Percentiles rank a stretch among this genome's conserved stretches.
phyloP scores from a whole-genome alignment of 2,797 vertebrate genomes.

The Sebastes elongatus region DNA sequence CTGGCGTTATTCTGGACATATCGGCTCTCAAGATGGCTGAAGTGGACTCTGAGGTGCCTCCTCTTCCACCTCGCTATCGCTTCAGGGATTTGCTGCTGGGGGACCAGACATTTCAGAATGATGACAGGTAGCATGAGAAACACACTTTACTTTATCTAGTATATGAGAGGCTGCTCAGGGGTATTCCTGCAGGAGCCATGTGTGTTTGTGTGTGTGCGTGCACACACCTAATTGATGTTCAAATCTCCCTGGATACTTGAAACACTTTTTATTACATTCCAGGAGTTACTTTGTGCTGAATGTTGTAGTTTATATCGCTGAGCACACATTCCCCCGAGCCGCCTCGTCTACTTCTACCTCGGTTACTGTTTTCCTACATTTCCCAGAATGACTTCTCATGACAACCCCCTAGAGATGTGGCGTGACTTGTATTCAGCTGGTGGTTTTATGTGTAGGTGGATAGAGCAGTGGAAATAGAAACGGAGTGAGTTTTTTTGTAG shows the following conservation, averaged over 20 bases:
- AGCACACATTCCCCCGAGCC: neutral
- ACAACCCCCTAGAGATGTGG: conserved; percentile 2
- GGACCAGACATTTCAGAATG: conserved; percentile 93
- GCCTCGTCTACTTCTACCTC: conserved; percentile 1
- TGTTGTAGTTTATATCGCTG: neutral
- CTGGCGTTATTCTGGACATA: conserved; percentile 88
- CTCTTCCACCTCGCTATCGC: conserved; percentile 93
- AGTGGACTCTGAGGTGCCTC: conserved; percentile 91
- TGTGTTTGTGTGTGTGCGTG: neutral
- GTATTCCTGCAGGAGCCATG: neutral
- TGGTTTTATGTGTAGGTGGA: conserved; percentile 20
- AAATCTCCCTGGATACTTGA: neutral
- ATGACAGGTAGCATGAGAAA: conserved; percentile 88
- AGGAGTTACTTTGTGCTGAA: neutral
- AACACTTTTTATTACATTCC: neutral
- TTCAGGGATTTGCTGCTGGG: conserved; percentile 95
- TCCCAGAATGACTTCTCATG: conserved; percentile 25
- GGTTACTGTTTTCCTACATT: conserved; percentile 8
- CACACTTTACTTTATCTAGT: neutral
- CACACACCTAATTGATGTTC: neutral
- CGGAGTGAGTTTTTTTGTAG: conserved; percentile 8
- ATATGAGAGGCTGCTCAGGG: neutral
- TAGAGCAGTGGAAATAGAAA: conserved; percentile 24
- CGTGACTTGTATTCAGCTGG: conserved; percentile 4
- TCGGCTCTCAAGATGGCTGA: conserved; percentile 89